Percentiles rank a stretch among this genome's conserved stretches.
These are phyloP conservation scores for Oreochromis mossambicus DNA, from an alignment of 2,797 vertebrate species.

Conservation along the genomic window DNA sequence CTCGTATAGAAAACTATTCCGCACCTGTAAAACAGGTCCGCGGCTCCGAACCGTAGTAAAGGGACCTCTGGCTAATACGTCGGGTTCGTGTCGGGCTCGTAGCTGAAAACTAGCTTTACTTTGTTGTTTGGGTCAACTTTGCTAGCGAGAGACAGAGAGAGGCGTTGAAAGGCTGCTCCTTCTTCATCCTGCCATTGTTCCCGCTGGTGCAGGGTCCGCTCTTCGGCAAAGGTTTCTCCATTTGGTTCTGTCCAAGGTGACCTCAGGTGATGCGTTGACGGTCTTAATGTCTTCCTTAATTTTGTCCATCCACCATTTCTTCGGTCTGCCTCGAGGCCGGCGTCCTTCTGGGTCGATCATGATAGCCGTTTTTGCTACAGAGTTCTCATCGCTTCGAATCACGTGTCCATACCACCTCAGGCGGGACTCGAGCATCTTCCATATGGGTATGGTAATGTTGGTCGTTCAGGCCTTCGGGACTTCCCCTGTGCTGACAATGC, in stretches of 20 bases:
- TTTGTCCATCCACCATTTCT: not conserved
- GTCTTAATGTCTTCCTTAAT: not conserved
- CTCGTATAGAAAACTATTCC: too few species aligned
- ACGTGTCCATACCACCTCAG: not conserved
- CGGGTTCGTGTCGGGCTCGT: too few species aligned
- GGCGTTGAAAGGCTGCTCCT: not conserved
- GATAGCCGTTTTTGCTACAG: not conserved
- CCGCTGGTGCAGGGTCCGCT: accelerated
- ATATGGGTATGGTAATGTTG: too few species aligned
- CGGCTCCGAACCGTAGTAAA: too few species aligned
- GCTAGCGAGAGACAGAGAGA: accelerated
- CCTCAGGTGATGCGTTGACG: not conserved
- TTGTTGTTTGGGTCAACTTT: not conserved
- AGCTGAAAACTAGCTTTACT: too few species aligned
- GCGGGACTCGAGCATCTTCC: not conserved
- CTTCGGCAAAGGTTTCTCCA: not conserved
- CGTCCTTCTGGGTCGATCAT: not conserved
- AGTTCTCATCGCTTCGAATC: accelerated
- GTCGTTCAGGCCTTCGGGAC: too few species aligned
- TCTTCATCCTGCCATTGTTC: not conserved
- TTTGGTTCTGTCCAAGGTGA: not conserved
- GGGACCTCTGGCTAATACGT: too few species aligned
- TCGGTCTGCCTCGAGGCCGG: not conserved
- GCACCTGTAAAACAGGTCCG: accelerated
- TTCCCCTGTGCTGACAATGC: too few species aligned